Conservation (phyloP, 2,797 vertebrate species). For the Rhabdophis nuchalis region DNA sequence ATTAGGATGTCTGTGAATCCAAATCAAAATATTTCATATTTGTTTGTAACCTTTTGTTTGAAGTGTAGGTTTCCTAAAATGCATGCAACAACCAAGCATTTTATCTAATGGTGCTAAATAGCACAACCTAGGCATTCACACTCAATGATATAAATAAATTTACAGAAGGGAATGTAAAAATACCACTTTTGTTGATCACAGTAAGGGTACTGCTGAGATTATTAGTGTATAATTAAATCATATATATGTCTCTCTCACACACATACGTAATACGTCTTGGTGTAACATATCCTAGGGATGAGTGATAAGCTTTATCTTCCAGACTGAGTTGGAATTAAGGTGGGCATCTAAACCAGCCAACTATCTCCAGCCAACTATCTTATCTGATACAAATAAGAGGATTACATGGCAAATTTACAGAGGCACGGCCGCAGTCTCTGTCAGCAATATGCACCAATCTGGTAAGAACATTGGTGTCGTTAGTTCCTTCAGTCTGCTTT, state of each 20-base stretch:
- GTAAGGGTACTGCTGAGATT: neutral
- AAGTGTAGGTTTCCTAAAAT: neutral
- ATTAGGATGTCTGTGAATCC: neutral
- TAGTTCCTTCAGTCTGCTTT: neutral
- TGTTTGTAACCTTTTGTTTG: neutral
- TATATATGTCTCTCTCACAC: neutral
- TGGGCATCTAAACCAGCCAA: neutral
- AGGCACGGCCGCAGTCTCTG: neutral
- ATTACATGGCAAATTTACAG: neutral
- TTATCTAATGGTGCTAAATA: neutral
- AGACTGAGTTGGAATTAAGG: neutral
- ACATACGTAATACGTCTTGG: neutral
- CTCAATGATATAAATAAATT: neutral
- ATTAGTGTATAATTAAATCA: neutral
- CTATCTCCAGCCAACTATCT: neutral
- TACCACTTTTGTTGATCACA: neutral
- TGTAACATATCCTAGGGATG: neutral
- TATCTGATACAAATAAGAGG: neutral
- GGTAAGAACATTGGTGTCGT: neutral
- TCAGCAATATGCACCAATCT: neutral
- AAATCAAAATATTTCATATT: neutral
- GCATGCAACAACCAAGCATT: neutral
- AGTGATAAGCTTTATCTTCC: neutral
- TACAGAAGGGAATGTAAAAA: neutral
- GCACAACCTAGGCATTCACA: neutral